Percentiles rank a stretch among this genome's conserved stretches.
Conservation (phyloP, 2,113 vertebrate species). For the Tachysurus fulvidraco region DNA sequence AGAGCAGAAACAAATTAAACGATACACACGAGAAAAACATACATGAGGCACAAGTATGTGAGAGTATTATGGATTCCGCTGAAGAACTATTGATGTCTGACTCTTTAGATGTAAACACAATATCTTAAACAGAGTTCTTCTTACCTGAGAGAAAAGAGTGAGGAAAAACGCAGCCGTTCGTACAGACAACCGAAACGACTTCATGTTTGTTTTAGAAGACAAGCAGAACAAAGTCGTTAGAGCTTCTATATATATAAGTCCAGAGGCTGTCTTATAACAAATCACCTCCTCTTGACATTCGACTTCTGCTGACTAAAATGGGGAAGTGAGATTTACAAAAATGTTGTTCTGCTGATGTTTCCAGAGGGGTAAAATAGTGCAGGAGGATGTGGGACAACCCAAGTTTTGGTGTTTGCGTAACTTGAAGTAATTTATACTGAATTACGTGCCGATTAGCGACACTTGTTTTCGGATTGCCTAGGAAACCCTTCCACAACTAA, state of each 20-base stretch:
- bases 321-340: not conserved
- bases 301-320: constrained; percentile 4
- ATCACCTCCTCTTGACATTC: not conserved
- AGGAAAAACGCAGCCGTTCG: constrained; percentile 52
- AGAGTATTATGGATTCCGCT: not conserved
- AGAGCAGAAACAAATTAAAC: not conserved
- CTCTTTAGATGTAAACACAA: not conserved
- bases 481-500: no score
- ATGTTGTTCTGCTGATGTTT: not conserved
- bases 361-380: not conserved
- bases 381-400: not conserved
- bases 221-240: not conserved
- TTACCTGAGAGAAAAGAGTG: constrained; percentile 61
- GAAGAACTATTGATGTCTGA: not conserved
- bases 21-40: not conserved
- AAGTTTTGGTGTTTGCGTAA: not conserved
- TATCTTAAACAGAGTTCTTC: not conserved
- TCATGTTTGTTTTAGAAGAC: constrained; percentile 24
- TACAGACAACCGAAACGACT: not conserved
- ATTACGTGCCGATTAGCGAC: no score
- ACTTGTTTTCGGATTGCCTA: no score
- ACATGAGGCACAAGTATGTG: not conserved
- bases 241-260: not conserved
- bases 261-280: not conserved
- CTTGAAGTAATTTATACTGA: not conserved